Percentiles rank a stretch among this genome's conserved stretches.
phyloP scores from a whole-genome alignment of 1,140 invertebrate genomes.

The Lepidurus arcticus region DNA sequence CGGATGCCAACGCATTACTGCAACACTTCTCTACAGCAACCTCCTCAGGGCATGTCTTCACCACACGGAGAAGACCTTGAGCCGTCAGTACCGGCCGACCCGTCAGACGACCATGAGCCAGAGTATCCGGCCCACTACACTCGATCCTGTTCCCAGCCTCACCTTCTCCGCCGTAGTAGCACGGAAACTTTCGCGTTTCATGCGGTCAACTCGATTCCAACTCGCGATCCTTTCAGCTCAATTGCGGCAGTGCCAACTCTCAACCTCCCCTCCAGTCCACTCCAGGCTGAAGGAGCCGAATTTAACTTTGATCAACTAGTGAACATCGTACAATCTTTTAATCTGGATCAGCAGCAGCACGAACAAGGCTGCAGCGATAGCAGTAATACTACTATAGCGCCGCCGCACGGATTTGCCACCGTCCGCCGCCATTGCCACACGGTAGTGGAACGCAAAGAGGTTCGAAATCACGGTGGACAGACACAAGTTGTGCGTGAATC shows the following conservation, averaged over 20 bases:
- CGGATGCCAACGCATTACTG: constrained; percentile 31
- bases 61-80: background rate
- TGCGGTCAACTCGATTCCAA: background rate
- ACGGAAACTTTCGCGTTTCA: background rate
- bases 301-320: constrained; percentile 41
- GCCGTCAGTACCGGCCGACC: background rate
- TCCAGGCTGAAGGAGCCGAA: constrained; percentile 36
- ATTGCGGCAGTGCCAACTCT: background rate
- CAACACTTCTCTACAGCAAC: background rate
- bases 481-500: constrained; percentile 33
- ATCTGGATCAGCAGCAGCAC: constrained; percentile 39
- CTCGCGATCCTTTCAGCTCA: background rate
- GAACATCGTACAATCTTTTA: constrained; percentile 39
- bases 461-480: constrained; percentile 27
- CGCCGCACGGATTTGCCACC: constrained; percentile 26
- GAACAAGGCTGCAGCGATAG: constrained; percentile 8
- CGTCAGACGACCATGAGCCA: background rate
- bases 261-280: background rate
- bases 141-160: constrained; percentile 27
- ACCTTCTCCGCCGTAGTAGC: background rate
- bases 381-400: background rate
- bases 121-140: background rate
- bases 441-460: constrained; percentile 22
- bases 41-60: constrained; percentile 19
- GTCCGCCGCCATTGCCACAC: constrained; percentile 28